A percentile compares a stretch with the other conserved stretches of the same genome.
phyloP scores from a whole-genome alignment of 2,113 vertebrate species.

The Callocephalon fimbriatum region DNA sequence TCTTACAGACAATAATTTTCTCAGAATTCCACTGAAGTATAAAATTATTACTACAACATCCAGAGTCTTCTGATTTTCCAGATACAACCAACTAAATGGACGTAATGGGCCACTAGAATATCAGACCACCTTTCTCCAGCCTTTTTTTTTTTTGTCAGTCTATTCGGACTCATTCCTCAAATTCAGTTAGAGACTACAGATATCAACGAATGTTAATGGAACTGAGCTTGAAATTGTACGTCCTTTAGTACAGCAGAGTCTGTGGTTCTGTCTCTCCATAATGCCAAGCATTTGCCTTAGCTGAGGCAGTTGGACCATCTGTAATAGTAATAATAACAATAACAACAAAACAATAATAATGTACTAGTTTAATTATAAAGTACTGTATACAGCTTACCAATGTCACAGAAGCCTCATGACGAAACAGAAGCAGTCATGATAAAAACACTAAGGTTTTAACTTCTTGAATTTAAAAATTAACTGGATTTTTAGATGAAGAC shows the following conservation, averaged over 20 bases:
- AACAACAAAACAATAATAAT: not conserved
- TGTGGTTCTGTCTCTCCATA: not conserved
- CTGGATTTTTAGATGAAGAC: not conserved
- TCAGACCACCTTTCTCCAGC: not conserved
- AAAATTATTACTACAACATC: not conserved
- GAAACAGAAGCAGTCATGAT: not conserved
- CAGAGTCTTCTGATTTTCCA: not conserved
- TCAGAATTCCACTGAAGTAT: not conserved
- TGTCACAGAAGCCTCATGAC: not conserved
- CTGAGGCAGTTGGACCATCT: not conserved
- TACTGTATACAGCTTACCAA: not conserved
- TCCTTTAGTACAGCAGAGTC: not conserved
- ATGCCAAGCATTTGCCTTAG: not conserved
- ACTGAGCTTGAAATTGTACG: not conserved
- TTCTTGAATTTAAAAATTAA: not conserved
- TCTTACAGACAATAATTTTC: not conserved
- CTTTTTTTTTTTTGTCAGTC: not conserved
- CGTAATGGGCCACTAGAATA: not conserved
- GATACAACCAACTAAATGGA: not conserved
- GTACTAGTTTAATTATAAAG: not conserved
- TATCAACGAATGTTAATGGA: not conserved
- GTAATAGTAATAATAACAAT: not conserved
- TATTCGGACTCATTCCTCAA: not conserved
- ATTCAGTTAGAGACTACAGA: not conserved
- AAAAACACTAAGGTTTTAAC: not conserved